Evolutionary conservation across 1,140 invertebrate genomes (phyloP), one percentile per base, ranked within the genome.

Genomic region (Meloidogyne hapla): DNA sequence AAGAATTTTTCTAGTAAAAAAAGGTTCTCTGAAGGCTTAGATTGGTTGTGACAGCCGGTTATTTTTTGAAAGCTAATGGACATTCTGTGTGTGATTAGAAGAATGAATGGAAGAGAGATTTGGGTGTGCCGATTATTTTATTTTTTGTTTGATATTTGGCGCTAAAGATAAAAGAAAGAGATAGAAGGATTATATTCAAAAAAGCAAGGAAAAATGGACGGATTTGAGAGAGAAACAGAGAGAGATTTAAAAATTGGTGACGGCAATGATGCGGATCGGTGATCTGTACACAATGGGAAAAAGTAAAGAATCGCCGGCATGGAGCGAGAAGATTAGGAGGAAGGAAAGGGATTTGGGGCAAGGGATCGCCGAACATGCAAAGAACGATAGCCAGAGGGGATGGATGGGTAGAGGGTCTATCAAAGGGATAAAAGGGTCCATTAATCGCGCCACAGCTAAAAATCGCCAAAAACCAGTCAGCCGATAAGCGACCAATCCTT

Each of bases 331-430:
- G 18, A 42, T 13, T 42, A 10, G 13, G 40, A 42, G 13, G 13
- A 48, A 48, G 45, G 4, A 48, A 18, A 18, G 45, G 12, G 15
- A 48, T 42, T 42, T 42, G 40, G 33, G 33, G 33, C 33, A 33
- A 33, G 33, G 33, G 33, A 33, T 33, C 9, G 33, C 4, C 33
- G 33, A 42, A 42, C 40, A 42, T 56, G 5, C 48, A 56, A 56
- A 56, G 48, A 56, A 56, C 48, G 48, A 56, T 56, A 56, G 48
- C 48, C 48, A 56, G n/a, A 56, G 48, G 48, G 48, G 18, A 56
- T n/a, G 8, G 18, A n/a, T 56, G n/a, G 48, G 48, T 56, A 56
- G n/a, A 56, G 33, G 33, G 33, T 33, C 33, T 33, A 33, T 33
- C 33, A 33, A 56, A 8, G n/a, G 12, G 12, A 18, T 13, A 18